A percentile compares a stretch with the other conserved stretches of the same genome.
Conservation (phyloP, 2,888 invertebrate species). For the Hyposoter dolosus region DNA sequence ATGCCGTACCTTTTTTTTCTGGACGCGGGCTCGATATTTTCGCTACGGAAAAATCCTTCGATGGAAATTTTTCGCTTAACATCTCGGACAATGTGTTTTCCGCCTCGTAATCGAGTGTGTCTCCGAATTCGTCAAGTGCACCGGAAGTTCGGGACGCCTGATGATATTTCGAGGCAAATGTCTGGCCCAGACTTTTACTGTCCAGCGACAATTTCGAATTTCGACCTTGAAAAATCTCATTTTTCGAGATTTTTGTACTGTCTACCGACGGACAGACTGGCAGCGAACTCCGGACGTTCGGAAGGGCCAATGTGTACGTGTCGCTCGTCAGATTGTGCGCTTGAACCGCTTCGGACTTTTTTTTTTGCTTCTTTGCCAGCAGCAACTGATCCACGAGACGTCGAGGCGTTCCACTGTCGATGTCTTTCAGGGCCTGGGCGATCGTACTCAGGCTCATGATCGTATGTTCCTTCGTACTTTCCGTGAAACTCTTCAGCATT, state of each 20-base stretch:
- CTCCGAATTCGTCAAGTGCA: not conserved
- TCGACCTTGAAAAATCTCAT: constrained; percentile 25
- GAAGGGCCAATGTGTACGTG: constrained; percentile 64
- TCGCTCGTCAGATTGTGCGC: constrained; percentile 56
- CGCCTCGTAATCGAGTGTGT: constrained; percentile 4
- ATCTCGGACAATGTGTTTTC: constrained; percentile 43
- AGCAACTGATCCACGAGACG: constrained; percentile 80
- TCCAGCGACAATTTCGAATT: constrained; percentile 76
- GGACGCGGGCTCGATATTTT: constrained; percentile 24
- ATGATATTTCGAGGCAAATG: constrained; percentile 24
- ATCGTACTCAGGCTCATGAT: constrained; percentile 81
- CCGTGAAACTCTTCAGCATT: constrained; percentile 54
- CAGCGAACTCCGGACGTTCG: constrained; percentile 60
- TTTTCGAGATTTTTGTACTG: constrained; percentile 44
- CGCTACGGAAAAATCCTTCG: not conserved
- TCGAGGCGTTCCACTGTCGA: constrained; percentile 77
- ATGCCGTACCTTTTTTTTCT: constrained; percentile 25
- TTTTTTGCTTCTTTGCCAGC: constrained; percentile 74
- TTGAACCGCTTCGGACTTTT: constrained; percentile 39
- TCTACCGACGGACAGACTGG: constrained; percentile 51
- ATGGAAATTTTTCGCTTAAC: constrained; percentile 13
- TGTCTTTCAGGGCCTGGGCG: constrained; percentile 78
- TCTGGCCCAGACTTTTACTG: constrained; percentile 68
- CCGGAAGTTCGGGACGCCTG: constrained; percentile 12
- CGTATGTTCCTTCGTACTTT: constrained; percentile 74